Percentiles rank a stretch among this genome's conserved stretches.
These are phyloP conservation scores for Menidia menidia DNA, from an alignment of 2,797 vertebrate species.

Conservation along the genomic window DNA sequence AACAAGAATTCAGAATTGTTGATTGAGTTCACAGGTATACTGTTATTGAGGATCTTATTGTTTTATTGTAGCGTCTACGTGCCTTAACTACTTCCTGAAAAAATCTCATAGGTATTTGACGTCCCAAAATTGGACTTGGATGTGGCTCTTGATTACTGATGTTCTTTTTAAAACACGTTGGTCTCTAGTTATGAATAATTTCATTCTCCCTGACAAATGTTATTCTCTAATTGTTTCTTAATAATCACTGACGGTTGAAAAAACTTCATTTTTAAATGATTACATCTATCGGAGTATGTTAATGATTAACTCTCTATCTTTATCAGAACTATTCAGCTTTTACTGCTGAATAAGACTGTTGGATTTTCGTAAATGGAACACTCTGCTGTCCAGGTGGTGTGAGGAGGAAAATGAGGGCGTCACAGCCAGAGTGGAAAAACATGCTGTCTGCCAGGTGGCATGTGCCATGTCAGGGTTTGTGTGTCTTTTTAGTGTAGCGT, in stretches of 20 bases:
- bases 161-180: too few species aligned
- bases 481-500: slow-evolving; percentile 45
- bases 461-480: slow-evolving; percentile 40
- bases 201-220: too few species aligned
- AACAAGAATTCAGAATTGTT: too few species aligned
- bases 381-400: slow-evolving; percentile 38
- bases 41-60: too few species aligned
- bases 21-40: too few species aligned
- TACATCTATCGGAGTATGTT: slow-evolving; percentile 1
- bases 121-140: neutral
- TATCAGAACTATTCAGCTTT: slow-evolving; percentile 17
- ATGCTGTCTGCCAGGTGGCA: slow-evolving; percentile 53
- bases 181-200: too few species aligned
- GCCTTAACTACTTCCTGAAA: neutral
- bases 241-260: neutral
- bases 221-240: too few species aligned
- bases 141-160: neutral
- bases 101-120: neutral
- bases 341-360: slow-evolving; percentile 7
- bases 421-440: slow-evolving; percentile 32
- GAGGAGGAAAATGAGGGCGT: slow-evolving; percentile 46
- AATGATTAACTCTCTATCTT: slow-evolving; percentile 7
- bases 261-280: neutral
- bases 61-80: neutral
- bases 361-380: slow-evolving; percentile 33